phyloP scores from a whole-genome alignment of 37 sponge, comb jelly and placozoan species.

The Haliclona indistincta region DNA sequence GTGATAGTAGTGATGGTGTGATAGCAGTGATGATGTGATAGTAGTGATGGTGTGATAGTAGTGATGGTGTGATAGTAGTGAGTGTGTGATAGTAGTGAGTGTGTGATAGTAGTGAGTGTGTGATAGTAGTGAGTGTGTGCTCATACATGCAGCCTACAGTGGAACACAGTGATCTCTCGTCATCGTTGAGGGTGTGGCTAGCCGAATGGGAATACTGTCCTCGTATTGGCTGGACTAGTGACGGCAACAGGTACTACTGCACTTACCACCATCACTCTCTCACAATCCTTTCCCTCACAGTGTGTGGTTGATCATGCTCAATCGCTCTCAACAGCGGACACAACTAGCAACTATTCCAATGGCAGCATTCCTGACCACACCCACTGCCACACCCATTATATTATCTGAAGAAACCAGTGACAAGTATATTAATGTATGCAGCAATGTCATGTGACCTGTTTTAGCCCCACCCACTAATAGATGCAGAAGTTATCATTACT shows the following conservation, averaged over 20 bases:
- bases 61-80: no score
- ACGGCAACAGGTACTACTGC: conserved; percentile 61
- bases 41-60: no score
- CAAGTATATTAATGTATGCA: conserved; percentile 64
- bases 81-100: no score
- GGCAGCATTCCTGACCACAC: conserved; percentile 12
- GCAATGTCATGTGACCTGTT: no score
- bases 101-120: no score
- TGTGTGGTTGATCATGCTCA: conserved; percentile 63
- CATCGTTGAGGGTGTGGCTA: neutral
- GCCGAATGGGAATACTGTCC: conserved; percentile 53
- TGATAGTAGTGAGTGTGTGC: no score
- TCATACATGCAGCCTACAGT: no score
- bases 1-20: no score
- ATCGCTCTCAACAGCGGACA: conserved; percentile 48
- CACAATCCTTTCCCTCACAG: neutral
- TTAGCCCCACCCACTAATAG: no score
- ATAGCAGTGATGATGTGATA: no score
- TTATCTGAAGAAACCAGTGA: conserved; percentile 46
- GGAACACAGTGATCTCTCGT: neutral
- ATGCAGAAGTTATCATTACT: no score
- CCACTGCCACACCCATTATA: conserved; percentile 33
- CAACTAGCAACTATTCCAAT: conserved; percentile 39
- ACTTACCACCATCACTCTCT: no score
- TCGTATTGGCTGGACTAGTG: conserved; percentile 58